Conservation (phyloP, 2,888 invertebrate genomes). For the Iphiclides podalirius region DNA sequence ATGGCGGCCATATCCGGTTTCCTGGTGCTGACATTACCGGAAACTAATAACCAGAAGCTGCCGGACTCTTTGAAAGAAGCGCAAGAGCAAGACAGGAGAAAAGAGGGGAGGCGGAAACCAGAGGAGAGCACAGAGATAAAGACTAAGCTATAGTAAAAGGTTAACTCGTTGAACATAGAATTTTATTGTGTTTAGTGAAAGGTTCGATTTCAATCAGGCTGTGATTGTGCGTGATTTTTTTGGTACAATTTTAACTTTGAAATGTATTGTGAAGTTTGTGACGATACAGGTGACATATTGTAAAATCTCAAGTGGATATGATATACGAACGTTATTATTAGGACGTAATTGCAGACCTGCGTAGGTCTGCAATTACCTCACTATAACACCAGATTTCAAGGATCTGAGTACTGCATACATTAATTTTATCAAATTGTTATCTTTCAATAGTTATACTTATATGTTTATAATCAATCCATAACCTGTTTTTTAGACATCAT, state of each 20-base stretch:
- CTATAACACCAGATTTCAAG: too few relatives aligned
- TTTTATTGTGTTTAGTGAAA: slow-evolving; percentile 22
- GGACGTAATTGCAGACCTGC: too few relatives aligned
- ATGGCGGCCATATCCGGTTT: slow-evolving; percentile 78
- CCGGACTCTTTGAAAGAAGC: slow-evolving; percentile 83
- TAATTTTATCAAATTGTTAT: too few relatives aligned
- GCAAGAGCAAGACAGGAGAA: slow-evolving; percentile 58
- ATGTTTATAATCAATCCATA: too few relatives aligned
- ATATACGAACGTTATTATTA: too few relatives aligned
- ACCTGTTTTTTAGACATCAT: too few relatives aligned
- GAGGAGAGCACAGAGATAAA: slow-evolving; percentile 37
- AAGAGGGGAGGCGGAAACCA: slow-evolving; percentile 19
- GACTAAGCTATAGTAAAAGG: slow-evolving; percentile 38
- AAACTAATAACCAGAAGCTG: slow-evolving; percentile 80
- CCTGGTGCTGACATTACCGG: slow-evolving; percentile 80
- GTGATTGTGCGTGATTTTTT: slow-evolving; percentile 16
- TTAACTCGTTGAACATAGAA: neutral
- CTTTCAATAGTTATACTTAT: too few relatives aligned
- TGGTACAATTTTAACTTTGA: slow-evolving; percentile 9
- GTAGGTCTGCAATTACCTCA: too few relatives aligned
- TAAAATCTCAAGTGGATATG: neutral
- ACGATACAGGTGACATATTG: too few relatives aligned
- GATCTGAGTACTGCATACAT: too few relatives aligned
- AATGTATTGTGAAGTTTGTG: neutral
- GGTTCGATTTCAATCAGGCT: slow-evolving; percentile 16